phyloP scores from a whole-genome alignment of 2,113 vertebrate species.

The Crotalus viridis region DNA sequence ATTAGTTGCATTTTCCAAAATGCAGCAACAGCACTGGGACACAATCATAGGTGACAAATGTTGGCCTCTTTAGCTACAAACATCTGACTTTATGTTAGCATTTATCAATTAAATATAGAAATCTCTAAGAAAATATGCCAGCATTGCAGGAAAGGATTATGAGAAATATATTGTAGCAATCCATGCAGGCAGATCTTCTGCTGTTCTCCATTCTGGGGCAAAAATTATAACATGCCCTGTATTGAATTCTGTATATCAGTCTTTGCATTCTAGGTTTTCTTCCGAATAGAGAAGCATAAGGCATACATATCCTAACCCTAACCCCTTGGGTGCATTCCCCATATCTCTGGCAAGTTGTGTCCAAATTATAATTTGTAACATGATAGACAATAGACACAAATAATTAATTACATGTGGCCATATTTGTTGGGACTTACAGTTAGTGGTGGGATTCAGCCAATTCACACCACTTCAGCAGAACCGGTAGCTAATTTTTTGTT shows the following conservation, averaged over 20 bases:
- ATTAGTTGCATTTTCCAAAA: not conserved
- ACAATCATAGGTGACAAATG: not conserved
- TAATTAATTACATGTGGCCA: not conserved
- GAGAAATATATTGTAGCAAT: not conserved
- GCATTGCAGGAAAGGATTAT: not conserved
- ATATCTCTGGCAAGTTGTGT: not conserved
- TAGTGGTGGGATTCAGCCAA: too few relatives aligned
- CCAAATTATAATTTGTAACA: not conserved
- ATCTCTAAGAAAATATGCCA: not conserved
- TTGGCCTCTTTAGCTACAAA: not conserved
- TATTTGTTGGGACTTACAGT: not conserved
- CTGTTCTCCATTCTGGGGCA: not conserved
- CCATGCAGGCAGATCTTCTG: not conserved
- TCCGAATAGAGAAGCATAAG: not conserved
- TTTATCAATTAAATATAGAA: not conserved
- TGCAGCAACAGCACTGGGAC: not conserved
- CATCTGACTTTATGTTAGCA: not conserved
- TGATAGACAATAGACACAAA: not conserved
- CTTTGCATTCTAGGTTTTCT: not conserved
- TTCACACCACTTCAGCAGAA: too few relatives aligned
- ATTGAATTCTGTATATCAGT: not conserved
- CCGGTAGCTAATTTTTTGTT: too few relatives aligned
- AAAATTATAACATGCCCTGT: not conserved
- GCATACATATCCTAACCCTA: too few relatives aligned
- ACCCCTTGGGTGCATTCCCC: not conserved